These are phyloP conservation scores for Serrognathus titanus DNA, from an alignment of 2,888 invertebrate genomes.

Conservation along the genomic window DNA sequence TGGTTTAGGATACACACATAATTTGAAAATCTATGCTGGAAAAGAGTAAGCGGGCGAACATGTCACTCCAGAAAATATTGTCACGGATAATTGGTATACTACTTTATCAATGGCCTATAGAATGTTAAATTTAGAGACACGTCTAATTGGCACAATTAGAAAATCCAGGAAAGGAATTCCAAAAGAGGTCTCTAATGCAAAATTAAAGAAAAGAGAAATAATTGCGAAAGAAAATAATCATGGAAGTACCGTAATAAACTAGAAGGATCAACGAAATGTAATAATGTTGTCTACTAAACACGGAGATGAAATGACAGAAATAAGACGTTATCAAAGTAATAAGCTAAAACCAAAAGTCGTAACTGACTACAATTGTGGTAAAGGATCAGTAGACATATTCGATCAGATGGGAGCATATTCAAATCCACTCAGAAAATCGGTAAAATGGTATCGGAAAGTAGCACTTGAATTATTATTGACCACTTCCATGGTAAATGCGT, in stretches of 20 bases:
- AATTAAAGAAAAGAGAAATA: not conserved
- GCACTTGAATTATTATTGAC: no score
- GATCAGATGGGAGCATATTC: no score
- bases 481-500: no score
- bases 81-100: constrained; percentile 25
- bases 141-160: not conserved
- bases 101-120: not conserved
- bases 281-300: not conserved
- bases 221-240: constrained; percentile 1
- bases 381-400: no score
- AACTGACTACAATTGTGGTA: no score
- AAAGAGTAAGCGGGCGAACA: not conserved
- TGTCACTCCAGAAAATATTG: no score
- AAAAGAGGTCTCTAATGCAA: not conserved
- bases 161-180: not conserved
- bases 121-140: not conserved
- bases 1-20: constrained; percentile 4
- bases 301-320: no score
- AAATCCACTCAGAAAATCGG: no score
- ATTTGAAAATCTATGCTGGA: not conserved
- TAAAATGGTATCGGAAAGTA: no score
- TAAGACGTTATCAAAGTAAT: no score
- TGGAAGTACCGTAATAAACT: not conserved
- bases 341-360: no score
- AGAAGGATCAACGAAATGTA: not conserved